Conservation (phyloP, 2,888 invertebrate species). For the Drosophila formosana region DNA sequence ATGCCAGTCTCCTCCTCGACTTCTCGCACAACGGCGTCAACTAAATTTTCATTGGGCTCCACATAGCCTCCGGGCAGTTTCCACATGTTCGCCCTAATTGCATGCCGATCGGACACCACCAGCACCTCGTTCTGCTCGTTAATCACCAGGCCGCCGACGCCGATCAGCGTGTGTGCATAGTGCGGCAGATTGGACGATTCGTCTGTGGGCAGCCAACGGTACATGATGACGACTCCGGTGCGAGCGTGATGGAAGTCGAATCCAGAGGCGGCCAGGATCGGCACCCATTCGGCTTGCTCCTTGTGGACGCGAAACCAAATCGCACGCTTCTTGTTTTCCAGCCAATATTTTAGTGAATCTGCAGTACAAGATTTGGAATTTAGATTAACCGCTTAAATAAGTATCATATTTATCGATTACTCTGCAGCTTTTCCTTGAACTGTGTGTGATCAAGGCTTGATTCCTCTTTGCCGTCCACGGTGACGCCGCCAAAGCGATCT, state of each 20-base stretch:
- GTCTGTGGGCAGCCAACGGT: constrained; percentile 90
- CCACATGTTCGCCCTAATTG: constrained; percentile 87
- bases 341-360: constrained; percentile 91
- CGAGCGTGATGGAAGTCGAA: constrained; percentile 96
- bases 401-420: constrained; percentile 20
- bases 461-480: constrained; percentile 86
- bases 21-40: constrained; percentile 93
- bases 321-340: constrained; percentile 87
- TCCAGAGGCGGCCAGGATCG: constrained; percentile 90
- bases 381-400: background rate
- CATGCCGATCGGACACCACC: constrained; percentile 90
- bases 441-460: constrained; percentile 86
- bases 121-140: constrained; percentile 92
- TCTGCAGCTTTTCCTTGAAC: constrained; percentile 84
- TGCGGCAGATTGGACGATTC: constrained; percentile 88
- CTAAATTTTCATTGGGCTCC: constrained; percentile 93
- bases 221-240: constrained; percentile 91
- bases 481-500: constrained; percentile 91
- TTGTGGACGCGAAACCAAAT: constrained; percentile 93
- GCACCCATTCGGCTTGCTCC: constrained; percentile 90
- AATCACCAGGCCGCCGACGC: constrained; percentile 93
- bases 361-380: constrained; percentile 22
- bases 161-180: constrained; percentile 91
- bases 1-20: constrained; percentile 96
- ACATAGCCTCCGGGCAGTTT: constrained; percentile 97